Conservation (phyloP, 92 coral and sea anemone genomes). For the Phenganax stokvisi region DNA sequence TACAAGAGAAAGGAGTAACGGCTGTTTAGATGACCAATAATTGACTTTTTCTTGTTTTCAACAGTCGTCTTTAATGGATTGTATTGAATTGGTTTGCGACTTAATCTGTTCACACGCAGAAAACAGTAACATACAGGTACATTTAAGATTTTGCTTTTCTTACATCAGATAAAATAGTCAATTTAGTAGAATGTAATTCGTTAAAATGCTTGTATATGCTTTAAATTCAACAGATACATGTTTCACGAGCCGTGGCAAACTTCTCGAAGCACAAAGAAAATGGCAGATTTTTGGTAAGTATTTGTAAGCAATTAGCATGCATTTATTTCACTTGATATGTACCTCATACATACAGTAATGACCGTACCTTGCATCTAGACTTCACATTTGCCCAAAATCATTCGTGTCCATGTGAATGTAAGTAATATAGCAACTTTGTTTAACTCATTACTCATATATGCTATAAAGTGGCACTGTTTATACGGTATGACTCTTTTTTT, state of each 20-base stretch:
- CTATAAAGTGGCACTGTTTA: neutral
- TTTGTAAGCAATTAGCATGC: no score
- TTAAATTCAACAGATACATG: slow-evolving; percentile 60
- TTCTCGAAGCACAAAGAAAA: slow-evolving; percentile 86
- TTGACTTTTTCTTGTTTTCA: slow-evolving; percentile 11
- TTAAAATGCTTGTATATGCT: neutral
- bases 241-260: slow-evolving; percentile 89
- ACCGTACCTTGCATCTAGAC: slow-evolving; percentile 37
- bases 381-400: slow-evolving; percentile 54
- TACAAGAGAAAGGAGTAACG: neutral
- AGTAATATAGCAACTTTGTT: neutral
- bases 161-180: neutral
- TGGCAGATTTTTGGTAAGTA: slow-evolving; percentile 75
- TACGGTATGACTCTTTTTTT: neutral
- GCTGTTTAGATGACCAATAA: neutral
- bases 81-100: slow-evolving; percentile 79
- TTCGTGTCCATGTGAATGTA: slow-evolving; percentile 70
- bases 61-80: slow-evolving; percentile 91
- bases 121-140: slow-evolving; percentile 86
- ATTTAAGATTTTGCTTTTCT: neutral
- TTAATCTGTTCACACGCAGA: slow-evolving; percentile 63
- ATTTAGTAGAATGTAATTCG: neutral
- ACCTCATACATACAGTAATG: neutral
- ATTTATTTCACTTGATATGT: neutral
- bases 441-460: no score